Evolutionary conservation across 37 sponge, comb jelly and placozoan species (phyloP).

Genomic region (Eunapius fragilis): DNA sequence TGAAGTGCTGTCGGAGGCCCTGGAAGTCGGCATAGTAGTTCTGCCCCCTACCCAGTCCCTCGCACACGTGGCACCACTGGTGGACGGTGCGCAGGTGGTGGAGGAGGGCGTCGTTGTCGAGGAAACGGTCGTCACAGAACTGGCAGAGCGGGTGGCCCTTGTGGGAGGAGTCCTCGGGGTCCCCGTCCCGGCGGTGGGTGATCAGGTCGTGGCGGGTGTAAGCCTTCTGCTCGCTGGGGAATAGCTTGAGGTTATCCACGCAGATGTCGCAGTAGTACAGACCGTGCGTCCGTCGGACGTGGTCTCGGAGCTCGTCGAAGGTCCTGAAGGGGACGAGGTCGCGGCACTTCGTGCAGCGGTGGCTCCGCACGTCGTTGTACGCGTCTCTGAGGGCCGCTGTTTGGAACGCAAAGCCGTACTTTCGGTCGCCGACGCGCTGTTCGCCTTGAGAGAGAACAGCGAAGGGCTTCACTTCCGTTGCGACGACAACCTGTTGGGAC

Average conservation of each 20-base stretch:
- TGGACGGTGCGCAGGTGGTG: slow-evolving; percentile 80
- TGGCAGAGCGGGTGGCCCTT: slow-evolving; percentile 90
- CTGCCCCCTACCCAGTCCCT: slow-evolving; percentile 68
- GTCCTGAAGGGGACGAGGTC: background rate
- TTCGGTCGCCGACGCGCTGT: slow-evolving; percentile 5
- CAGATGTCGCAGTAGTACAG: slow-evolving; percentile 81
- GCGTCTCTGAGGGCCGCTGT: background rate
- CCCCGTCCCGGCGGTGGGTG: slow-evolving; percentile 67
- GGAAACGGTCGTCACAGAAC: slow-evolving; percentile 85
- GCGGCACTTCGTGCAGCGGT: slow-evolving; percentile 46
- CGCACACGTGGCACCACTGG: slow-evolving; percentile 95
- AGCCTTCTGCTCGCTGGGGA: slow-evolving; percentile 67
- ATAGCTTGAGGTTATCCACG: slow-evolving; percentile 71
- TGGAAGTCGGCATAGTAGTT: slow-evolving; percentile 70
- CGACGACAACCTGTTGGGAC: slow-evolving; percentile 40
- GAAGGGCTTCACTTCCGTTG: slow-evolving; percentile 11
- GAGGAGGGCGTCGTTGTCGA: slow-evolving; percentile 85
- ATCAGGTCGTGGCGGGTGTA: slow-evolving; percentile 76
- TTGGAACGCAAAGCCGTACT: slow-evolving; percentile 41
- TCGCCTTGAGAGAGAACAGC: background rate
- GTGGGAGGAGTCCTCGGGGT: slow-evolving; percentile 69
- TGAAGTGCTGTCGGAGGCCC: slow-evolving; percentile 69
- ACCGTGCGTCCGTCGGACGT: slow-evolving; percentile 60
- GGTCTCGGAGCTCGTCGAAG: slow-evolving; percentile 60
- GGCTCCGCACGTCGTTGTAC: slow-evolving; percentile 11